Evolutionary conservation across 2,888 invertebrate genomes (phyloP).

Genomic region (Periphyllus acericola): DNA sequence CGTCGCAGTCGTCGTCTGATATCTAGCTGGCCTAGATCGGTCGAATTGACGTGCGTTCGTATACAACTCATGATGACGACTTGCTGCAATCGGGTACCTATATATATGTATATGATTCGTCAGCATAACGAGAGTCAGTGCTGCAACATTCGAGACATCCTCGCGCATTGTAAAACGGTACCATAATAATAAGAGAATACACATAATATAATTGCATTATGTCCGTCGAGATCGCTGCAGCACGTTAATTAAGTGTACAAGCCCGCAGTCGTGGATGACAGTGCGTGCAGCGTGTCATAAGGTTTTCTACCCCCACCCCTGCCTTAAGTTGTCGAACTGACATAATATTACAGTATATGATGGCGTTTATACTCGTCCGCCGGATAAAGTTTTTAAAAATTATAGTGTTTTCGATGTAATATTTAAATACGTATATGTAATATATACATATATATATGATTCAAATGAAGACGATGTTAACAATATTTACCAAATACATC

Average conservation of each 20-base stretch:
- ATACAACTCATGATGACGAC: background rate
- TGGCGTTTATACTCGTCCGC: no score
- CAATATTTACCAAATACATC: no score
- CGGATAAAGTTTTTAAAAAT: no score
- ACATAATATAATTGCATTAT: background rate
- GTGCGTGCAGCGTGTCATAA: background rate
- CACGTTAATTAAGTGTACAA: background rate
- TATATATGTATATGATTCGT: background rate
- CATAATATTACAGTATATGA: no score
- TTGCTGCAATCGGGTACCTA: background rate
- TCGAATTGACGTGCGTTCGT: background rate
- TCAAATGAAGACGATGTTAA: no score
- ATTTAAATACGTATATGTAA: no score
- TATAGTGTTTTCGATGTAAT: no score
- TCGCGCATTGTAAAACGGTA: background rate
- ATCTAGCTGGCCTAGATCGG: constrained; percentile 12
- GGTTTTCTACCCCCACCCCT: no score
- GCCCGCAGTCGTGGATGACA: background rate
- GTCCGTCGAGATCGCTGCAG: background rate
- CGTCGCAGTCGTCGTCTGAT: constrained; percentile 6
- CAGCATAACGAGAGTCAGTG: background rate
- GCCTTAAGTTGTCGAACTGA: no score
- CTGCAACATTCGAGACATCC: background rate
- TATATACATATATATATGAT: no score
- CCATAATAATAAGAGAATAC: background rate